These are phyloP conservation scores for Pachymerium ferrugineum DNA, from an alignment of 2,888 invertebrate species.

Conservation along the genomic window DNA sequence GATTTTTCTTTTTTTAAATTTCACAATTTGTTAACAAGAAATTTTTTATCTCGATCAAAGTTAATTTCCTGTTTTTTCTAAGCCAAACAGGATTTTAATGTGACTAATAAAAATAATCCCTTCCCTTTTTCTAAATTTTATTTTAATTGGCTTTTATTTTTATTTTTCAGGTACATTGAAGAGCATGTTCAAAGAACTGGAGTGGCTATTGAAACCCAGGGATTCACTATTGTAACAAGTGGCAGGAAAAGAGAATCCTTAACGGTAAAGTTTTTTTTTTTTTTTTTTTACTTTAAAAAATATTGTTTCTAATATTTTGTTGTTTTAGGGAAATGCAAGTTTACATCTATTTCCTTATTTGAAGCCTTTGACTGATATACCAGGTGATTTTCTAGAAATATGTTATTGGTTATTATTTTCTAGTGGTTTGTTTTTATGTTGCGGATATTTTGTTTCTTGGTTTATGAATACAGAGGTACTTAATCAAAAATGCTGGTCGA, in stretches of 20 bases:
- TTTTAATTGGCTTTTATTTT: neutral
- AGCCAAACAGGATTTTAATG: too few relatives aligned
- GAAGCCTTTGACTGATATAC: conserved; percentile 52
- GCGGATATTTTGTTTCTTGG: neutral
- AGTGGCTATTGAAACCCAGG: conserved; percentile 58
- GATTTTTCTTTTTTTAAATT: too few relatives aligned
- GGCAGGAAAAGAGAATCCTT: conserved; percentile 55
- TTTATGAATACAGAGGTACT: neutral
- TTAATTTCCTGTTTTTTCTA: too few relatives aligned
- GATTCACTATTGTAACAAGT: conserved; percentile 55
- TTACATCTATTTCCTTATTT: conserved; percentile 56
- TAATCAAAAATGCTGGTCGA: neutral
- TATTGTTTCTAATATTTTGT: neutral
- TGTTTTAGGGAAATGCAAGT: conserved; percentile 55
- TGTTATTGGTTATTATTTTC: neutral
- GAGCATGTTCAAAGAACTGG: conserved; percentile 56
- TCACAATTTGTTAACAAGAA: too few relatives aligned
- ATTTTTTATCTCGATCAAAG: too few relatives aligned
- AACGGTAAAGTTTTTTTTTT: conserved; percentile 44
- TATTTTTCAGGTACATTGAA: conserved; percentile 52
- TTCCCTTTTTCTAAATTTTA: too few relatives aligned
- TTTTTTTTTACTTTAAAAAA: neutral
- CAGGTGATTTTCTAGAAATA: conserved; percentile 45
- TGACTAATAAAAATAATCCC: too few relatives aligned
- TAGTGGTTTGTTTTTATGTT: neutral